phyloP scores from a whole-genome alignment of 1,140 invertebrate genomes.

The Riptortus pedestris region DNA sequence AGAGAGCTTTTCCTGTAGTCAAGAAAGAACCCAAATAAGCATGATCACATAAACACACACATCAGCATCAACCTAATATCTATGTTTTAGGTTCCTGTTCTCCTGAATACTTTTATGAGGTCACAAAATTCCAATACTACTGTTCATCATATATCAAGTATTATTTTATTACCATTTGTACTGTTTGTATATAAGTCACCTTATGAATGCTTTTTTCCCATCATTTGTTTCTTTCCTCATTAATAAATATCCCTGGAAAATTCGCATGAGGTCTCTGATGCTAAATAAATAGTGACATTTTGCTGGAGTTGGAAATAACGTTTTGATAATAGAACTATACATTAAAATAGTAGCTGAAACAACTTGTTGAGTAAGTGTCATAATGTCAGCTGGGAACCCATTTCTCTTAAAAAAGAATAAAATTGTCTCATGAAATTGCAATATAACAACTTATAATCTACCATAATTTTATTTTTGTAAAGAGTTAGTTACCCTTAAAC shows the following conservation, averaged over 20 bases:
- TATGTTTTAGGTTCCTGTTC: background rate
- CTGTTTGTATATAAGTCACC: too few species aligned
- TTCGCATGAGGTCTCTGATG: conserved; percentile 71
- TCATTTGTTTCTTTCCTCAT: conserved; percentile 70
- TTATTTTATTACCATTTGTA: too few species aligned
- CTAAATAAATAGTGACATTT: conserved; percentile 91
- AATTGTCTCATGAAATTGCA: background rate
- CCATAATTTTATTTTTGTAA: background rate
- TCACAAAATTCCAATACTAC: too few species aligned
- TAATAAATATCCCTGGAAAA: conserved; percentile 74
- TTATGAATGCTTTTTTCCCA: conserved; percentile 39
- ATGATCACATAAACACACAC: too few species aligned
- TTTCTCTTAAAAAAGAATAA: conserved; percentile 40
- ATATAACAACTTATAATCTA: background rate
- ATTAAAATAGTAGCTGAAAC: conserved; percentile 68
- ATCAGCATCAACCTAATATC: too few species aligned
- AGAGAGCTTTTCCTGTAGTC: too few species aligned
- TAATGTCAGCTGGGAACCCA: conserved; percentile 70
- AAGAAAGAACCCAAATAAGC: too few species aligned
- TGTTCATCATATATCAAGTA: too few species aligned
- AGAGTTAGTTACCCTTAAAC: conserved; percentile 36
- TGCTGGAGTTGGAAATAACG: conserved; percentile 68
- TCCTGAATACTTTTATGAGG: too few species aligned
- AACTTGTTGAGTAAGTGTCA: conserved; percentile 53
- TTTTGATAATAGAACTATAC: conserved; percentile 57